phyloP scores from a whole-genome alignment of 2,797 vertebrate species.

The Channallabes apus region DNA sequence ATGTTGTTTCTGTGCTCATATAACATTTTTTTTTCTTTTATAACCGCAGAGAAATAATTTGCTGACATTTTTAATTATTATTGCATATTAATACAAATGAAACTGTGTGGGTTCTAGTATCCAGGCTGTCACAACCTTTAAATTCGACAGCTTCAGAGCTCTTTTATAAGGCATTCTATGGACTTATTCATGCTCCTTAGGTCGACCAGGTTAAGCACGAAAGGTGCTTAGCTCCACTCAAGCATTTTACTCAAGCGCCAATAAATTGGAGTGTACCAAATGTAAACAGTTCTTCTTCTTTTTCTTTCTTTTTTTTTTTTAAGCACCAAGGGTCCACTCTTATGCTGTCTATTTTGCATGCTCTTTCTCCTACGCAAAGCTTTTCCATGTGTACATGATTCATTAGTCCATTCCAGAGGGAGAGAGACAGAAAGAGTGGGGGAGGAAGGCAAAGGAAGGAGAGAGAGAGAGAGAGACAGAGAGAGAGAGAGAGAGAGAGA shows the following conservation, averaged over 20 bases:
- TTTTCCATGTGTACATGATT: conserved; percentile 54
- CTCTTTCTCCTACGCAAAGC: conserved; percentile 50
- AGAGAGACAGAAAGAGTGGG: conserved; percentile 38
- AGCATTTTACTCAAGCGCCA: conserved; percentile 41
- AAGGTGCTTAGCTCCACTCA: conserved; percentile 41
- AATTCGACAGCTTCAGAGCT: conserved; percentile 23
- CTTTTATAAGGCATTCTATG: conserved; percentile 16
- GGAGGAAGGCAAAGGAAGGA: conserved; percentile 25
- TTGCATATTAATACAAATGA: neutral
- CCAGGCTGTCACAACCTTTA: conserved; percentile 6
- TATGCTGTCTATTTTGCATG: conserved; percentile 48
- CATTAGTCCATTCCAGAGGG: conserved; percentile 47
- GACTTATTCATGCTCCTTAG: conserved; percentile 40
- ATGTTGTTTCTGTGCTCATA: neutral
- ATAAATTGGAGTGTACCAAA: conserved; percentile 42
- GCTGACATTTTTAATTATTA: neutral
- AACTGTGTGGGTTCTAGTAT: conserved; percentile 5
- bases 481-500: conserved; percentile 38
- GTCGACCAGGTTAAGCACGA: conserved; percentile 34
- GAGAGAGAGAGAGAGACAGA: conserved; percentile 32
- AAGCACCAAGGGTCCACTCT: conserved; percentile 10
- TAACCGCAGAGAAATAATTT: neutral
- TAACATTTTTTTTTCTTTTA: neutral
- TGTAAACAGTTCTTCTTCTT: conserved; percentile 40
- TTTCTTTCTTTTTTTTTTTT: conserved; percentile 20